Evolutionary conservation across 2,888 invertebrate genomes (phyloP), one percentile per base, ranked within the genome.

Genomic region (Scaptomyza reducta): DNA sequence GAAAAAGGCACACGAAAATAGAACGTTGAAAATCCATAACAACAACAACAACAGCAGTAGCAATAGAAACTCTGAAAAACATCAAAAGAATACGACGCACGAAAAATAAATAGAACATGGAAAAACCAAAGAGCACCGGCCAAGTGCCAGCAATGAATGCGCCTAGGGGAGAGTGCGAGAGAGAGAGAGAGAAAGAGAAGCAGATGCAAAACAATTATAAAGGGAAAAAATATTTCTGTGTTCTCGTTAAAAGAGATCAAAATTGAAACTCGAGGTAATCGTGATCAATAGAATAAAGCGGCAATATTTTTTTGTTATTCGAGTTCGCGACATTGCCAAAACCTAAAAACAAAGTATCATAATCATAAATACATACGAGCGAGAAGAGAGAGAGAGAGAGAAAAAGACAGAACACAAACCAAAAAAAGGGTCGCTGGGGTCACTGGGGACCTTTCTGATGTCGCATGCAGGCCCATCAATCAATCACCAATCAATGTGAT

Each of bases 401-500:
- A 1, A 3, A 33, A 4, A 13, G 33, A 59, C 22, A 45, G 13
- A 14, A 18, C 33, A 16, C 6, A 38, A 9, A 40, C 35, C 33
- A 5, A 49, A 13, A 56, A 61, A 72, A 63, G 67, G 56, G 64
- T 51, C 67, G 35, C 55, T n/a, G n/a, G n/a, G n/a, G n/a, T n/a
- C 49, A 35, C 61, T 46, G 44, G 53, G 65, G 74, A 40, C 72
- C 78, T 82, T 75, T 71, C 70, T 70, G 81, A 69, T 75, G 74
- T 71, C 58, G 63, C 62, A 61, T 61, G 59, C 68, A 50, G 22
- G 25, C 50, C 81, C 84, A 86, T 84, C 87, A 86, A 85, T 85
- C 84, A 85, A 86, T 86, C 85, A 84, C 76, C 84, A 85, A 84
- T 86, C 87, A 86, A 79, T 76, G 74, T 78, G 60, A 27, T 51